Base-by-base conservation (phyloP, 2,797 vertebrate species). In the Hydrophis major region DNA sequence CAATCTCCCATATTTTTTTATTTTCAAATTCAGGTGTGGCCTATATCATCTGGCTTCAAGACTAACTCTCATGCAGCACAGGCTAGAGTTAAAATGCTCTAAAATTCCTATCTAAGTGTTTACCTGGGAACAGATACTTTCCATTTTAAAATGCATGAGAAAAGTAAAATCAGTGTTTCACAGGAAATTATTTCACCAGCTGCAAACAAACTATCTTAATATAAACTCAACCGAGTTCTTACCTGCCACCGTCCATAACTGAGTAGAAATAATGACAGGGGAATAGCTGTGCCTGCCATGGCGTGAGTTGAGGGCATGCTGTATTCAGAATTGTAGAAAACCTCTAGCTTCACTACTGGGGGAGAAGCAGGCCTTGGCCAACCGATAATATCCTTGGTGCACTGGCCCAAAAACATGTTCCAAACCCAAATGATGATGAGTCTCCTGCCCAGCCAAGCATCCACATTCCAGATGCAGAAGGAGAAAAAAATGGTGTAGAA, bases 291-390 rank as follows among this genome's bases (percentile, higher is more conserved):
- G 95, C 98, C 99, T 0, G 99, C 99, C 99, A 99, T 99, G 97
- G 99, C 99, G 95, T 99, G 99, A 0, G 99, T 99, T 95, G 99
- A 99, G 55, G 99, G 99, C 99, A 99, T 99, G 98, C 99, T 98
- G 98, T 99, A 99, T 97, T 99, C 99, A 0, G 99, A 99, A 98
- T 99, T 99, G 97, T 99, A 99, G 93, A 99, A 99, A 95, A 99
- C 97, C 97, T 99, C 99, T 97, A 99, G 97, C 93, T 99, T 99
- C 90, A 99, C 98, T 92, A 99, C 99, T 0, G 99, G 99, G 0
- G 99, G 99, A 0, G 99, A 99, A 11, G 98, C 98, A 57, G 99
- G 99, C 93, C 99, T 97, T 53, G 99, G 98, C 98, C 98, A 98
- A 89, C 99, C 98, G 94, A 99, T 94, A 90, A 99, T 94, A 93